phyloP scores from a whole-genome alignment of 2,113 vertebrate species.

The Cebidichthys violaceus region DNA sequence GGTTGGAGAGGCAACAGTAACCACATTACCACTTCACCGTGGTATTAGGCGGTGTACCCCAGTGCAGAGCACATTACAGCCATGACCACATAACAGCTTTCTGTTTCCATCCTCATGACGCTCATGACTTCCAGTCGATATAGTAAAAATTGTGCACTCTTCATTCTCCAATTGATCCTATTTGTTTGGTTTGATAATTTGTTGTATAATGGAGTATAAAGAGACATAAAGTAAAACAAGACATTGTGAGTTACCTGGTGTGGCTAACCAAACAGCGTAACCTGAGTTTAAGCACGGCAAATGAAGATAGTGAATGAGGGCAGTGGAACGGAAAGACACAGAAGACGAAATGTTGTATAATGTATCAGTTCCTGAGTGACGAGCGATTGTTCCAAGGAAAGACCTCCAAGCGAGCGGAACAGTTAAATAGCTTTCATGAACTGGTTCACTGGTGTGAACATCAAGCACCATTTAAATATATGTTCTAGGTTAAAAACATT shows the following conservation, averaged over 20 bases:
- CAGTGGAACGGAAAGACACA: slow-evolving; percentile 29
- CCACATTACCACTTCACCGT: slow-evolving; percentile 10
- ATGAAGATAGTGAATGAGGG: slow-evolving; percentile 13
- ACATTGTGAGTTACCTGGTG: background rate
- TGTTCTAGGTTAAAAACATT: background rate
- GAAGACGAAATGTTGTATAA: slow-evolving; percentile 28
- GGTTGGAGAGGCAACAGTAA: background rate
- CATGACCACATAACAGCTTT: slow-evolving; percentile 10
- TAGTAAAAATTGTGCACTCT: background rate
- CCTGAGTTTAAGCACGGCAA: slow-evolving; percentile 5
- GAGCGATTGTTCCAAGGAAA: background rate
- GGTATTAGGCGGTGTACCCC: slow-evolving; percentile 30
- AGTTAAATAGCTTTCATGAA: background rate
- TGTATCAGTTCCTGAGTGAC: slow-evolving; percentile 9
- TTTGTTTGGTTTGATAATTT: background rate
- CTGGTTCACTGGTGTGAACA: background rate
- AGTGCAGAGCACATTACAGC: slow-evolving; percentile 28
- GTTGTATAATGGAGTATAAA: background rate
- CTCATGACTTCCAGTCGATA: background rate
- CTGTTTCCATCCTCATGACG: slow-evolving; percentile 32
- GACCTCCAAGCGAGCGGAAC: background rate
- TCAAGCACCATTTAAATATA: background rate
- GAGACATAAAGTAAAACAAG: background rate
- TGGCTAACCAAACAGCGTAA: slow-evolving; percentile 33
- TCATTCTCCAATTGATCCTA: background rate